Percentiles rank a stretch among this genome's conserved stretches.
These are phyloP conservation scores for Cantharis rustica DNA, from an alignment of 2,888 invertebrate species.

Conservation along the genomic window DNA sequence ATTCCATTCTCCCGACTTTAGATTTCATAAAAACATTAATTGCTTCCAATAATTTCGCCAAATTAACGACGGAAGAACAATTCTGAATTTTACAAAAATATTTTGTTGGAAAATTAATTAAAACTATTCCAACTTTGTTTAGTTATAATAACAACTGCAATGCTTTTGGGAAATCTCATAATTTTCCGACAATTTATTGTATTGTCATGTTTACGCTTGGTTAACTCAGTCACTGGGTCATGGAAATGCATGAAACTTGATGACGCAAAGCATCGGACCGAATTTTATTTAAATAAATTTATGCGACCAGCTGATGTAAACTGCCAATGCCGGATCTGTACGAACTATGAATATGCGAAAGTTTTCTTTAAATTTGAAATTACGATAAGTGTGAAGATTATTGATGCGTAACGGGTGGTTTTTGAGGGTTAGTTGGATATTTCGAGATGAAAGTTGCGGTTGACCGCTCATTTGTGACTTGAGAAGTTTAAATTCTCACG, in stretches of 20 bases:
- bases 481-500: slow-evolving; percentile 27
- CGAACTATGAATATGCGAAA: neutral
- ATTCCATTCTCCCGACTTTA: neutral
- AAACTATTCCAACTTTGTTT: neutral
- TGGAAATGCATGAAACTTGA: neutral
- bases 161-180: neutral
- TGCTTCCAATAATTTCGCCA: neutral
- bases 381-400: neutral
- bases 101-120: neutral
- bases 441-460: slow-evolving; percentile 23
- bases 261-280: neutral
- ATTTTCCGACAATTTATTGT: neutral
- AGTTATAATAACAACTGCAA: neutral
- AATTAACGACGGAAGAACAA: neutral
- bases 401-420: neutral
- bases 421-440: slow-evolving; percentile 14
- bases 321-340: too few relatives aligned
- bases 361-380: neutral
- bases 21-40: neutral
- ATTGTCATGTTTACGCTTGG: neutral
- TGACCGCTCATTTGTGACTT: slow-evolving; percentile 30
- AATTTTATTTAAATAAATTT: neutral
- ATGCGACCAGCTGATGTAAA: too few relatives aligned
- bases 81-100: neutral
- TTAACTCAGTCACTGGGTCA: neutral